These are phyloP conservation scores for Oncorhynchus mykiss DNA, from an alignment of 2,113 vertebrate species.

Conservation along the genomic window DNA sequence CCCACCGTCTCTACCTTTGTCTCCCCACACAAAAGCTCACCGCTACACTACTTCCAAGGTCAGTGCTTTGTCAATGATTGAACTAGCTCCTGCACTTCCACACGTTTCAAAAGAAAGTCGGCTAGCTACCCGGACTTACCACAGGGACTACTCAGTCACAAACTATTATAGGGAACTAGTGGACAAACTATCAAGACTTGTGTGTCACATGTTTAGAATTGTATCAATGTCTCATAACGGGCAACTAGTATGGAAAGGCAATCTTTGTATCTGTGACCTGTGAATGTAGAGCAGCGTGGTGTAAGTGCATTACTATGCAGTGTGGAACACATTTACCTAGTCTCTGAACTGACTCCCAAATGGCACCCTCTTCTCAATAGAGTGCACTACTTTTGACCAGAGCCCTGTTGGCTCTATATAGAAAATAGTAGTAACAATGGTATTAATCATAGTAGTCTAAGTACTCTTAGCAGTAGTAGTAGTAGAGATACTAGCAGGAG, in stretches of 20 bases:
- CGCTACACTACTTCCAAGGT: constrained; percentile 79
- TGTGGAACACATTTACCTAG: not conserved
- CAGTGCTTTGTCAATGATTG: constrained; percentile 71
- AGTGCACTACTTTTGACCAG: no score
- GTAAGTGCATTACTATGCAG: constrained; percentile 2
- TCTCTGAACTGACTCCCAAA: not conserved
- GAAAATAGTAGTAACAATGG: no score
- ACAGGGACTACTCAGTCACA: constrained; percentile 5
- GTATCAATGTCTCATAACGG: not conserved
- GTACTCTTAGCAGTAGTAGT: not conserved
- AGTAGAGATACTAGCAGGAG: not conserved
- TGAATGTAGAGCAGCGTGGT: not conserved
- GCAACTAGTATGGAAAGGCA: not conserved
- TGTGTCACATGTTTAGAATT: not conserved
- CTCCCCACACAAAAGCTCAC: constrained; percentile 75
- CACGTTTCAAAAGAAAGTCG: constrained; percentile 53
- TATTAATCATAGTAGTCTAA: no score
- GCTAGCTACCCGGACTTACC: constrained; percentile 34
- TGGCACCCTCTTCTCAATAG: no score
- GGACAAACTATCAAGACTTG: not conserved
- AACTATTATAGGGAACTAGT: no score
- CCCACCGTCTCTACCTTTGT: constrained; percentile 72
- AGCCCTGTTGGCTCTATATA: no score
- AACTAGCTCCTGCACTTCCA: constrained; percentile 57
- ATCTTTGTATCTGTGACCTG: not conserved